phyloP scores from a whole-genome alignment of 2,113 vertebrate species.

The Coreoperca whiteheadi region DNA sequence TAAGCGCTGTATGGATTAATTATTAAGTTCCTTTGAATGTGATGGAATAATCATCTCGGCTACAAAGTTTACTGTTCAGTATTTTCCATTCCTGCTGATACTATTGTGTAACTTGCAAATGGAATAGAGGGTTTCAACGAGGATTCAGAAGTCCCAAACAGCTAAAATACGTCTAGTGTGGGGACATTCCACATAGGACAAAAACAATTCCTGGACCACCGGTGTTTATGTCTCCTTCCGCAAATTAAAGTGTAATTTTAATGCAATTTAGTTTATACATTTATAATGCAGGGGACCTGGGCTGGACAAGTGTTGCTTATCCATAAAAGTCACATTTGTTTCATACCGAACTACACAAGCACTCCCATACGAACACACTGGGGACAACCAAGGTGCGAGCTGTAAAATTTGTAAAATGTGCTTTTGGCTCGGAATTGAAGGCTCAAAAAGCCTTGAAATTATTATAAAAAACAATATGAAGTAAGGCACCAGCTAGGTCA shows the following conservation, averaged over 20 bases:
- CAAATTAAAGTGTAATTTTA: neutral
- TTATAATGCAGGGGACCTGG: neutral
- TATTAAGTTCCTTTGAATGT: neutral
- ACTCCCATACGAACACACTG: constrained; percentile 39
- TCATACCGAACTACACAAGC: constrained; percentile 1
- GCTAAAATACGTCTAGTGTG: no score
- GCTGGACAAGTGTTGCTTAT: neutral
- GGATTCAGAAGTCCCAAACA: no score
- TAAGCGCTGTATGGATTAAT: neutral
- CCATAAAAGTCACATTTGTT: neutral
- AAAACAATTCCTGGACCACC: neutral
- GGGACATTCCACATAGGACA: neutral
- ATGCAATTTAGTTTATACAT: neutral
- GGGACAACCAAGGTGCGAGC: constrained; percentile 79
- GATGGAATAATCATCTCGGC: neutral
- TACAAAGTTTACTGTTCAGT: neutral
- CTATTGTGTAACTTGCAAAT: neutral
- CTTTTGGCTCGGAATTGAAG: constrained; percentile 13
- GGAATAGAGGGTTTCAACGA: neutral
- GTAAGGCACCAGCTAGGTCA: neutral
- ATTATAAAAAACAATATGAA: neutral
- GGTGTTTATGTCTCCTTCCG: neutral
- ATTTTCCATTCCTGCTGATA: neutral
- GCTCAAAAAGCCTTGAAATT: neutral
- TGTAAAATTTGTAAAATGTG: constrained; percentile 18